Conservation (phyloP, 1,140 invertebrate species). For the Manduca sexta region DNA sequence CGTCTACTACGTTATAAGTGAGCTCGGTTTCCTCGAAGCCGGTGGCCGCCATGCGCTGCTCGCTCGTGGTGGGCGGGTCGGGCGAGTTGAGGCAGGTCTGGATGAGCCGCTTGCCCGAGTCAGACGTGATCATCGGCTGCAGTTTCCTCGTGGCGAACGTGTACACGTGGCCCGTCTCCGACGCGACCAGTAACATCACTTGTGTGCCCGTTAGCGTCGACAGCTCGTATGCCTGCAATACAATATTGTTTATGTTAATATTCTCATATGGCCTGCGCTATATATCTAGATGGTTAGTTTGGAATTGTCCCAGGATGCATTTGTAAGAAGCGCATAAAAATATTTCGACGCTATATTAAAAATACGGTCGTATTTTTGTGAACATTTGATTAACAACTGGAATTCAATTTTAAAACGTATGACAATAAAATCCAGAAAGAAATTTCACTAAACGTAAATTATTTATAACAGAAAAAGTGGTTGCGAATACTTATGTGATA, state of each 20-base stretch:
- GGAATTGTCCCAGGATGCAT: not conserved
- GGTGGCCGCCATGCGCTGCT: conserved; percentile 98
- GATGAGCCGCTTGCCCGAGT: conserved; percentile 98
- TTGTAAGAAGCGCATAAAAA: too few species aligned
- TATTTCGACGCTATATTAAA: too few species aligned
- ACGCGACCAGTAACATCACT: conserved; percentile 97
- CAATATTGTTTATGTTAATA: conserved; percentile 11
- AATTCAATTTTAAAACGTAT: too few species aligned
- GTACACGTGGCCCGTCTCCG: conserved; percentile 98
- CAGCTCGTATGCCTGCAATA: conserved; percentile 95
- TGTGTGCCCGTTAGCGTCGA: conserved; percentile 99
- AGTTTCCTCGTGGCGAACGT: conserved; percentile 99
- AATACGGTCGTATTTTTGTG: too few species aligned
- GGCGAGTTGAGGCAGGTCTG: conserved; percentile 99
- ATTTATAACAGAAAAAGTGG: too few species aligned
- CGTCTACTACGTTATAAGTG: conserved; percentile 95
- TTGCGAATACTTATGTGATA: too few species aligned
- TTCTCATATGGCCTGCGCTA: not conserved
- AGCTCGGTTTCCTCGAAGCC: conserved; percentile 99
- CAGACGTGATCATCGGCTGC: conserved; percentile 99
- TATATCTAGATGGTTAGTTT: not conserved
- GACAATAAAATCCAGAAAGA: too few species aligned
- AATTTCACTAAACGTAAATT: too few species aligned
- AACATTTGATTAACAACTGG: too few species aligned
- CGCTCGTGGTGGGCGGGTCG: conserved; percentile 88